Conservation (phyloP, 2,888 invertebrate genomes). For the Athetis lepigone region DNA sequence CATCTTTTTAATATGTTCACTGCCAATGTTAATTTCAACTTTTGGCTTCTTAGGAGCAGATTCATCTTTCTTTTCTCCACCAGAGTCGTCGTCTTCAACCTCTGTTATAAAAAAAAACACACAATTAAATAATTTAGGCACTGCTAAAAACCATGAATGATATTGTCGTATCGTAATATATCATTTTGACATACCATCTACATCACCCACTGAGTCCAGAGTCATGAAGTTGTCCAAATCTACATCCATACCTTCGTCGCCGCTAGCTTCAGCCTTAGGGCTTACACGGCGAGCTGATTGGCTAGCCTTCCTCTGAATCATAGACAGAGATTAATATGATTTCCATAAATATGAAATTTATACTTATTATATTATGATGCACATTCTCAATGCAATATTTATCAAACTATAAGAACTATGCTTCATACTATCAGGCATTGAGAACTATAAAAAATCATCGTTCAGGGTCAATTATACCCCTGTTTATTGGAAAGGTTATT, state of each 20-base stretch:
- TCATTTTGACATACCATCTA: constrained; percentile 91
- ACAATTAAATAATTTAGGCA: constrained; percentile 1
- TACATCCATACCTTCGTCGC: constrained; percentile 93
- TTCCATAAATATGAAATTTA: neutral
- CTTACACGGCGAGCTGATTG: constrained; percentile 81
- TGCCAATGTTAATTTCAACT: constrained; percentile 93
- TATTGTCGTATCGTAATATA: neutral
- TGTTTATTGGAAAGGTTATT: too few species aligned
- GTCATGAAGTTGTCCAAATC: constrained; percentile 96
- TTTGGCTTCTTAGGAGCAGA: constrained; percentile 89
- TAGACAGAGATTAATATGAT: neutral
- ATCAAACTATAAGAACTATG: too few species aligned
- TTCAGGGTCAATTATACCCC: too few species aligned
- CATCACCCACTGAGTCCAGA: constrained; percentile 96
- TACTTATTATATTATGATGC: neutral
- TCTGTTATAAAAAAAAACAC: constrained; percentile 72
- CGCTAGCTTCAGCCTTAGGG: constrained; percentile 91
- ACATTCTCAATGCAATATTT: too few species aligned
- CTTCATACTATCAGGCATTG: too few species aligned
- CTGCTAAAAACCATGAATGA: neutral
- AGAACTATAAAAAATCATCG: too few species aligned
- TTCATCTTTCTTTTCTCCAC: constrained; percentile 90
- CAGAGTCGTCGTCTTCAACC: constrained; percentile 91
- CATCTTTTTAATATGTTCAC: constrained; percentile 94
- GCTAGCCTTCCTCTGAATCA: constrained; percentile 79